Base-by-base conservation (phyloP, 2,888 invertebrate species). In the Deilephila elpenor region DNA sequence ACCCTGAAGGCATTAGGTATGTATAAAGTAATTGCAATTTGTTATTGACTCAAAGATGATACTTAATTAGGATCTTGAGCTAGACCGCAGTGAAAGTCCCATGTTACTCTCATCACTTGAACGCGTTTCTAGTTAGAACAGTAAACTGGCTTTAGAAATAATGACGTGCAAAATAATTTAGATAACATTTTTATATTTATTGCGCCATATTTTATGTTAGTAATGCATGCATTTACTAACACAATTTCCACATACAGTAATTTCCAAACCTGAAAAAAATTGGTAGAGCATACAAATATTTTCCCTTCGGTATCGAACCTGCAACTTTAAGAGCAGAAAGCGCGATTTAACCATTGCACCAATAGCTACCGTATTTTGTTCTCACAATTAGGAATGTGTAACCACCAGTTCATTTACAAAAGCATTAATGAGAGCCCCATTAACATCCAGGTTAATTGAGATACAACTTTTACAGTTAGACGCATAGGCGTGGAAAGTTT, bases 401-500 rank as follows among this genome's bases (percentile, higher is more conserved):
- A 44, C 61, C 17, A 61, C 17, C n/a, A 19, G 44, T 44, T 5
- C 20, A 51, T 51, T 51, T 25, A 25, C 25, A 67, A 67, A 17
- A 17, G 44, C 17, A 67, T 67, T 67, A 67, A 67, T 67, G 51
- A 67, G 44, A 67, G 25, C 44, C 25, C 17, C 25, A 51, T 67
- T 25, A 67, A 67, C 19, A 56, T 44, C 25, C 51, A 67, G 67
- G 67, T 67, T 67, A 67, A 44, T 20, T 20, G 67, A 51, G 20
- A 51, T 67, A 67, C 67, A 67, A 67, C 67, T 67, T 67, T 25
- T 67, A 67, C 67, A 20, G 67, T 67, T 67, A 67, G 14, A 44
- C 17, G n/a, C 44, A 61, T 14, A 19, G 44, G 67, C 67, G 60
- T 71, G 71, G 76, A 76, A 76, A 75, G 75, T 76, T 74, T 72